Conservation (phyloP, 2,888 invertebrate species). For the Caenorhabditis sp. region DNA sequence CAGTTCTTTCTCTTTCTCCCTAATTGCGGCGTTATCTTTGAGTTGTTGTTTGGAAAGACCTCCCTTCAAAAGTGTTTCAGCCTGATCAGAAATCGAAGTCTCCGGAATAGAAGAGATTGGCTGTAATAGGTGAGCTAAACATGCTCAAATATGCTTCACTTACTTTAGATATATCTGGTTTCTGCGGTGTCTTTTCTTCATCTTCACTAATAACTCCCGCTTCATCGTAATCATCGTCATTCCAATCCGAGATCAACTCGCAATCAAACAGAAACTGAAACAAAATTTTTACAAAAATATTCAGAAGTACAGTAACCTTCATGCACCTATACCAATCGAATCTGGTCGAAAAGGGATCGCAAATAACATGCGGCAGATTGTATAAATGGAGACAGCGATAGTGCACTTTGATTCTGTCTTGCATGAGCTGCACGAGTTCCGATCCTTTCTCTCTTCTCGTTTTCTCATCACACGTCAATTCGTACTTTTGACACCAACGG, state of each 20-base stretch:
- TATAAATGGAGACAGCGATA: conserved; percentile 68
- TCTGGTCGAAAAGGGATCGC: conserved; percentile 67
- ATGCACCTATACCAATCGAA: conserved; percentile 70
- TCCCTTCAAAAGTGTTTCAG: conserved; percentile 43
- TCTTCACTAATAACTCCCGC: conserved; percentile 45
- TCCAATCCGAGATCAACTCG: conserved; percentile 70
- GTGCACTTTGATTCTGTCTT: conserved; percentile 67
- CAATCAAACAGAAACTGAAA: conserved; percentile 70
- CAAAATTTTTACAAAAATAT: too few species aligned
- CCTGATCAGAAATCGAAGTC: conserved; percentile 54
- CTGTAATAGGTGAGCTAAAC: not conserved
- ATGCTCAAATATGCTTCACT: too few species aligned
- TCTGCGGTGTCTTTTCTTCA: not conserved
- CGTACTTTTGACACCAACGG: conserved; percentile 72
- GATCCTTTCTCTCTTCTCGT: conserved; percentile 61
- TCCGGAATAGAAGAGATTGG: conserved; percentile 25
- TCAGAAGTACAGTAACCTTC: conserved; percentile 52
- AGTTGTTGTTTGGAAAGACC: conserved; percentile 43
- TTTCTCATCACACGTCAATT: conserved; percentile 69
- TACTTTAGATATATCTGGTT: not conserved
- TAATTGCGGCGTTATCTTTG: conserved; percentile 48
- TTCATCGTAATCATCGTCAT: conserved; percentile 62
- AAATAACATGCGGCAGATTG: conserved; percentile 65
- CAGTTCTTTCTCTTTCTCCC: conserved; percentile 47
- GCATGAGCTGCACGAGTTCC: conserved; percentile 64